phyloP scores from a whole-genome alignment of 2,888 invertebrate genomes.

The Ophion ventricosus region DNA sequence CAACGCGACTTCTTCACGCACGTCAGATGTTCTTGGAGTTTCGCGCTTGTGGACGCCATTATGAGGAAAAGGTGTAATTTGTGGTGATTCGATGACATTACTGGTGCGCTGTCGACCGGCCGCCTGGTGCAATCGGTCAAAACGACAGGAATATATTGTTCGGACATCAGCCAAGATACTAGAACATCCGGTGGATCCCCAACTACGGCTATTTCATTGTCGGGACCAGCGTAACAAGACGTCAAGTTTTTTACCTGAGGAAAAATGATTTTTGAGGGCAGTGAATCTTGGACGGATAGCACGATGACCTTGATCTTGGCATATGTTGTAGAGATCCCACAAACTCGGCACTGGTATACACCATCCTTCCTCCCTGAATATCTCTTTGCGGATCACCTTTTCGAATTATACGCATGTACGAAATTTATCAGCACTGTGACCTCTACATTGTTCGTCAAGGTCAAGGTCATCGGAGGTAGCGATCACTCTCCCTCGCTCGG shows the following conservation, averaged over 20 bases:
- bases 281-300: neutral
- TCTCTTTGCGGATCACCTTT: too few relatives aligned
- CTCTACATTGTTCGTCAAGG: too few relatives aligned
- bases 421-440: neutral
- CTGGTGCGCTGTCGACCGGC: neutral
- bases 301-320: neutral
- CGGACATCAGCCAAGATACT: neutral
- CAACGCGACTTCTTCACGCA: constrained; percentile 53
- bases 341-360: too few relatives aligned
- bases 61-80: constrained; percentile 31
- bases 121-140: neutral
- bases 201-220: constrained; percentile 8
- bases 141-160: neutral
- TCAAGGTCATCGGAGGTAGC: too few relatives aligned
- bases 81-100: neutral
- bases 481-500: neutral
- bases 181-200: constrained; percentile 11
- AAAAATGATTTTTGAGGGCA: too few relatives aligned
- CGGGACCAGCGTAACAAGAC: constrained; percentile 7
- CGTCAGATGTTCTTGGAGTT: neutral
- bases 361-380: too few relatives aligned
- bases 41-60: neutral
- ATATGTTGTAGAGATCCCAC: too few relatives aligned
- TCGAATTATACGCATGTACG: too few relatives aligned
- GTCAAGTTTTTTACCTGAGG: constrained; percentile 28